These are phyloP conservation scores for Lytechinus pictus DNA, from an alignment of 35 echinoderm and acorn worm genomes.

Conservation along the genomic window DNA sequence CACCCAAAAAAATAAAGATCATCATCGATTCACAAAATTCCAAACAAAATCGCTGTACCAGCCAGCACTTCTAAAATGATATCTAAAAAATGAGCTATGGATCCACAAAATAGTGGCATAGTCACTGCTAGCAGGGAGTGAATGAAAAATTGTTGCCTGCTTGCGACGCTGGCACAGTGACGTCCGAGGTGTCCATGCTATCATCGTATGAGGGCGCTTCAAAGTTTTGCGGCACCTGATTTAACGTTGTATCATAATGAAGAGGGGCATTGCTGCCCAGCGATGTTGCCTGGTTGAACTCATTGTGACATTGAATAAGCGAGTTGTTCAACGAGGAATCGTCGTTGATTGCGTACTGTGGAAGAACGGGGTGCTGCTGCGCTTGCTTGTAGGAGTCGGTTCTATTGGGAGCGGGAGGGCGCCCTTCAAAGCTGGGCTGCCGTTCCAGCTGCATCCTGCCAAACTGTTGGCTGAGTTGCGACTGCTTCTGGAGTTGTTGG, in stretches of 20 bases:
- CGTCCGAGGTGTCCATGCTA: slow-evolving; percentile 76
- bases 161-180: slow-evolving; percentile 54
- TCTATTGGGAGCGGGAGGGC: slow-evolving; percentile 84
- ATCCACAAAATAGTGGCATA: background rate
- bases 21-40: background rate
- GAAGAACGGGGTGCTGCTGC: slow-evolving; percentile 94
- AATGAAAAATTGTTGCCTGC: slow-evolving; percentile 71
- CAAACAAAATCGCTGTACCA: slow-evolving; percentile 53
- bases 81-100: background rate
- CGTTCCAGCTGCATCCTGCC: slow-evolving; percentile 90
- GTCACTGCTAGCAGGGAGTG: slow-evolving; percentile 49
- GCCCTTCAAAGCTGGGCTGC: slow-evolving; percentile 92
- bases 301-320: slow-evolving; percentile 38
- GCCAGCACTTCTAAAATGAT: slow-evolving; percentile 47
- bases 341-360: slow-evolving; percentile 72
- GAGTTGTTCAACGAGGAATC: slow-evolving; percentile 46
- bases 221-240: slow-evolving; percentile 47
- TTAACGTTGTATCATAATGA: background rate
- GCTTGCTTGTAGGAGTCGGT: slow-evolving; percentile 96
- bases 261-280: slow-evolving; percentile 4
- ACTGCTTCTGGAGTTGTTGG: slow-evolving; percentile 93
- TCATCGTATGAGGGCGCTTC: slow-evolving; percentile 63
- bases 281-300: slow-evolving; percentile 31
- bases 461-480: slow-evolving; percentile 97
- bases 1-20: background rate